These are phyloP conservation scores for Lasioglossum morio DNA, from an alignment of 2,888 invertebrate species.

Conservation along the genomic window DNA sequence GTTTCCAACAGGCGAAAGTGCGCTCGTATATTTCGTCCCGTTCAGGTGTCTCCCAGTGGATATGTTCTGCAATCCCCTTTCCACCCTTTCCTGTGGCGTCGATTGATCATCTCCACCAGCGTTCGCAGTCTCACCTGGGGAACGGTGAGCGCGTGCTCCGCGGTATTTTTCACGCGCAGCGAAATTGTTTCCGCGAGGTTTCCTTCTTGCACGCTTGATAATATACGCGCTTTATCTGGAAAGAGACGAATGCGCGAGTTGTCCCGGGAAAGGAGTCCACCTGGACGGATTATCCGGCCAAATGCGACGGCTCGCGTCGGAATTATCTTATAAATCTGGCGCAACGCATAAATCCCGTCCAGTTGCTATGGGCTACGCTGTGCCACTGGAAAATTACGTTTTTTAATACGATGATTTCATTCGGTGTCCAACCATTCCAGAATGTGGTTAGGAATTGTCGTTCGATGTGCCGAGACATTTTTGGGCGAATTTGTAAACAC, in stretches of 20 bases:
- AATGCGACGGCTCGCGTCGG: neutral
- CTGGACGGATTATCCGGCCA: conserved; percentile 17
- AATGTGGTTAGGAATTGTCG: neutral
- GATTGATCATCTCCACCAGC: conserved; percentile 63
- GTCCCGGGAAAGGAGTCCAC: neutral
- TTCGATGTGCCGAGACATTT: neutral
- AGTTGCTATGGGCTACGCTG: neutral
- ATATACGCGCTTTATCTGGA: conserved; percentile 39
- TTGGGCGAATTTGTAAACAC: neutral
- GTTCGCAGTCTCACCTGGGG: conserved; percentile 50
- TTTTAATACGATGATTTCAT: neutral
- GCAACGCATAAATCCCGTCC: neutral
- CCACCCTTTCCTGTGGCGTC: conserved; percentile 40
- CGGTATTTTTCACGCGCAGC: conserved; percentile 60
- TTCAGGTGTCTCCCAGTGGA: conserved; percentile 63
- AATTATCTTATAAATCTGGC: neutral
- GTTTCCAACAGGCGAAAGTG: conserved; percentile 54
- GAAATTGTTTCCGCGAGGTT: conserved; percentile 64
- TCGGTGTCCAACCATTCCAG: neutral
- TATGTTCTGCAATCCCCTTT: conserved; percentile 59
- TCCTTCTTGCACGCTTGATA: conserved; percentile 29
- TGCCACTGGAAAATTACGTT: neutral
- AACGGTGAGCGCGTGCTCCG: conserved; percentile 50
- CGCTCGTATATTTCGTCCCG: conserved; percentile 65
- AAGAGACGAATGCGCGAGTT: neutral